Percentiles rank a stretch among this genome's conserved stretches.
Conservation (phyloP, 1,140 invertebrate species). For the Sycophaga agraensis region DNA sequence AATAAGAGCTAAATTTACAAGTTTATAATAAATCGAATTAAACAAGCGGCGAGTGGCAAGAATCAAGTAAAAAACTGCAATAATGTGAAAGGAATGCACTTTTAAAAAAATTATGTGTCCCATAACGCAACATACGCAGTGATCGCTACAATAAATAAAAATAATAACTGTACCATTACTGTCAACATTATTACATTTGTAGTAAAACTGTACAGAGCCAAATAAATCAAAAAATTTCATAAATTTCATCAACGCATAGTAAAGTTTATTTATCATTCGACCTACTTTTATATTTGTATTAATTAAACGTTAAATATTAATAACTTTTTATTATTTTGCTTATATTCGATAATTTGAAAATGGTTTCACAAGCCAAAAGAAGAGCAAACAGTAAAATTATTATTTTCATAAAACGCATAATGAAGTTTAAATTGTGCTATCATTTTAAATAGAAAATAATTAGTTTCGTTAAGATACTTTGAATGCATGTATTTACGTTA, state of each 20-base stretch:
- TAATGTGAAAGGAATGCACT: constrained; percentile 14
- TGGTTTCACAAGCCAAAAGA: too few relatives aligned
- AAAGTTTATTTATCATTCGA: too few relatives aligned
- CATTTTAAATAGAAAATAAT: too few relatives aligned
- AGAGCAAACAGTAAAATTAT: too few relatives aligned
- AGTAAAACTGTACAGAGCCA: constrained; percentile 41
- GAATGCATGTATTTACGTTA: too few relatives aligned
- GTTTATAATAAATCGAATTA: constrained; percentile 6
- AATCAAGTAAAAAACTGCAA: constrained; percentile 19
- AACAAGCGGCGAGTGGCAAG: constrained; percentile 6
- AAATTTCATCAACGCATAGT: constrained; percentile 7
- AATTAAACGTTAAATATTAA: too few relatives aligned
- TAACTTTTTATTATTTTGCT: too few relatives aligned
- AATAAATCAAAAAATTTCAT: constrained; percentile 30
- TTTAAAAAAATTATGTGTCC: constrained; percentile 21
- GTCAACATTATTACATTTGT: constrained; percentile 49
- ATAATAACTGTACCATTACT: constrained; percentile 41
- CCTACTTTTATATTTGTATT: too few relatives aligned
- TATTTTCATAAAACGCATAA: too few relatives aligned
- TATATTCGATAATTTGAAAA: too few relatives aligned
- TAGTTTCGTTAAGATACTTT: too few relatives aligned
- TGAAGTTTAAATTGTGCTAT: too few relatives aligned
- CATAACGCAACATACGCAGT: constrained; percentile 28
- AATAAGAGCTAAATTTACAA: constrained; percentile 10
- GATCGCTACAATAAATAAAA: constrained; percentile 39